A percentile compares a stretch with the other conserved stretches of the same genome.
These are phyloP conservation scores for Chaetophractus vellerosus DNA, from an alignment of 2,797 vertebrate species.

Conservation along the genomic window DNA sequence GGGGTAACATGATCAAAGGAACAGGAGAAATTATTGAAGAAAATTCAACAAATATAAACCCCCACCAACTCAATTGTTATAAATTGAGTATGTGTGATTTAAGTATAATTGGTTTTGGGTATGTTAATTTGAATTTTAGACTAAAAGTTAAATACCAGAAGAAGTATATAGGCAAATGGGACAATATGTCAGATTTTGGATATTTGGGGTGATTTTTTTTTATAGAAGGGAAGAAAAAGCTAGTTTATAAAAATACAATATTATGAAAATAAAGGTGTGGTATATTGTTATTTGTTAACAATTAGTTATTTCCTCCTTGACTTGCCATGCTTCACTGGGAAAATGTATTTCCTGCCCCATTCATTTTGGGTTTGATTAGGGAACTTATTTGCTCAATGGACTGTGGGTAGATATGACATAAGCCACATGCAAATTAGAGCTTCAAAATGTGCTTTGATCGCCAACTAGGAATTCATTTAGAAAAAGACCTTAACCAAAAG, in stretches of 20 bases:
- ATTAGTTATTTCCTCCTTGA: neutral
- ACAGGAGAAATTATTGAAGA: neutral
- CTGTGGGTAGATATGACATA: neutral
- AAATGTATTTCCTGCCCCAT: neutral
- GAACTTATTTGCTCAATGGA: neutral
- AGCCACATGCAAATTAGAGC: neutral
- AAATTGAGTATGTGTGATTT: neutral
- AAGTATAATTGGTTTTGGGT: constrained; percentile 11
- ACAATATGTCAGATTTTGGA: neutral
- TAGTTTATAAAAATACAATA: neutral
- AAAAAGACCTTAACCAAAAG: no score
- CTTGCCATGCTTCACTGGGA: neutral
- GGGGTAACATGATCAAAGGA: neutral
- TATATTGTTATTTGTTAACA: neutral
- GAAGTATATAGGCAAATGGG: neutral
- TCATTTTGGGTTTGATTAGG: neutral
- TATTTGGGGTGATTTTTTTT: neutral
- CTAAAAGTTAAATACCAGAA: neutral
- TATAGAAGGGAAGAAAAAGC: neutral
- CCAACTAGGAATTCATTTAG: no score
- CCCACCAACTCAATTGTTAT: neutral
- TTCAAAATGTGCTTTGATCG: neutral
- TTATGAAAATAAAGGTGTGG: neutral
- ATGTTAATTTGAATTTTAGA: neutral
- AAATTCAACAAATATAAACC: neutral